Evolutionary conservation across 2,113 vertebrate species (phyloP).

Genomic region (Stomatorhinus ivindoensis): DNA sequence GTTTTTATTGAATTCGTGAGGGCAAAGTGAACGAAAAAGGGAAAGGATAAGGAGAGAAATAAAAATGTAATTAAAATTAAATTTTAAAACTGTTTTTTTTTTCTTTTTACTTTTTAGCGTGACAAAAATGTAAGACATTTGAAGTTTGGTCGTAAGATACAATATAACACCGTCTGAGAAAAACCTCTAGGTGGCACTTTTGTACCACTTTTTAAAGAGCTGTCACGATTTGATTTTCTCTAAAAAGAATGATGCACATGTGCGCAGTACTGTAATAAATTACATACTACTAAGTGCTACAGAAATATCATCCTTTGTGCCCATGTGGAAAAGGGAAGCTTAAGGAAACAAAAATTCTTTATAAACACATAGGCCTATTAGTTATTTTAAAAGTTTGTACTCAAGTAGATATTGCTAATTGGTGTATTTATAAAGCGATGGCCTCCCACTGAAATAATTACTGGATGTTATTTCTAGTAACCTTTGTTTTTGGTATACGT

Average conservation of each 20-base stretch:
- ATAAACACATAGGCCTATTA: not conserved
- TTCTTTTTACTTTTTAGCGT: not conserved
- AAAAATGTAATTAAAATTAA: not conserved
- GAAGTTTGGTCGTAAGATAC: not conserved
- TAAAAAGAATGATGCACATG: not conserved
- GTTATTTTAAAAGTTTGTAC: not conserved
- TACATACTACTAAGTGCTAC: not conserved
- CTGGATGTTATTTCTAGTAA: not conserved
- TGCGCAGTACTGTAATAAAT: not conserved
- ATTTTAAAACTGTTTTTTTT: not conserved
- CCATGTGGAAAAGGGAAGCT: not conserved
- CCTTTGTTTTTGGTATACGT: not conserved
- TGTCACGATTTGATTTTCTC: not conserved
- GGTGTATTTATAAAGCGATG: not conserved
- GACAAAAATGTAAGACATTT: not conserved
- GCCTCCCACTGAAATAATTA: not conserved
- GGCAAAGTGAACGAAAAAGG: not conserved
- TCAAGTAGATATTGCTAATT: not conserved
- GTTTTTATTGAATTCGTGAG: slow-evolving; percentile 6
- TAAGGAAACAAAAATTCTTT: not conserved
- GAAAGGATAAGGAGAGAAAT: not conserved
- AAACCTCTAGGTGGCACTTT: slow-evolving; percentile 8
- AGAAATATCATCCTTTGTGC: not conserved
- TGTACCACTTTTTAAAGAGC: not conserved
- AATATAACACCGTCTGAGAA: not conserved